These are phyloP conservation scores for Subanguina moxae DNA, from an alignment of 1,140 invertebrate genomes.

Conservation along the genomic window DNA sequence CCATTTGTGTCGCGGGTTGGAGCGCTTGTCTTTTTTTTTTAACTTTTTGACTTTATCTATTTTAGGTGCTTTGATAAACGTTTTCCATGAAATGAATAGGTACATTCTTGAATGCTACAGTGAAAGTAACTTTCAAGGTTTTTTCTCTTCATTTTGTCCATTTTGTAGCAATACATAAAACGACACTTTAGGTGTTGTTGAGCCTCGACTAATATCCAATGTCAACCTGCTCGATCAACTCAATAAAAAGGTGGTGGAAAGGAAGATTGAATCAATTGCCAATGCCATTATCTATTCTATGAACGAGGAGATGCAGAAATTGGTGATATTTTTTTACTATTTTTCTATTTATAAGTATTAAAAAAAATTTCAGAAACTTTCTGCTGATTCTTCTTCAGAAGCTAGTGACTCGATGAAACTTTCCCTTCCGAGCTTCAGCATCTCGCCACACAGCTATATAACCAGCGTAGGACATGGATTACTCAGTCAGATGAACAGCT, in stretches of 20 bases:
- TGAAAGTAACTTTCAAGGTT: conserved; percentile 4
- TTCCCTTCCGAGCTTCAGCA: conserved; percentile 44
- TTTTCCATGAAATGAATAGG: conserved; percentile 42
- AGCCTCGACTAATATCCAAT: conserved; percentile 29
- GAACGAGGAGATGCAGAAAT: conserved; percentile 44
- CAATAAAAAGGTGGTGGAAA: conserved; percentile 34
- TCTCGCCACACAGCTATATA: conserved; percentile 45
- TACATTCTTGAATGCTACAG: conserved; percentile 34
- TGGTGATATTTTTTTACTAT: conserved; percentile 16
- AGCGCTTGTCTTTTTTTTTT: background rate
- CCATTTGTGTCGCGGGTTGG: conserved; percentile 39
- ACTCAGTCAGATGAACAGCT: conserved; percentile 43
- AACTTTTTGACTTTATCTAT: background rate
- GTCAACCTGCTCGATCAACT: conserved; percentile 27
- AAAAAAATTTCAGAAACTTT: conserved; percentile 14
- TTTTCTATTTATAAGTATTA: conserved; percentile 1
- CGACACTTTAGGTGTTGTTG: conserved; percentile 8
- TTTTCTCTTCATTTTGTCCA: background rate
- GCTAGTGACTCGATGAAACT: conserved; percentile 30
- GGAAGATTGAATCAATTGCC: conserved; percentile 40
- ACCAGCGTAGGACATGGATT: conserved; percentile 49
- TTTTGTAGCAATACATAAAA: background rate
- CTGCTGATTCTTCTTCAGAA: conserved; percentile 6
- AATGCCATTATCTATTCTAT: conserved; percentile 43
- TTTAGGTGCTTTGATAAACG: conserved; percentile 43